Evolutionary conservation across 2,113 vertebrate genomes (phyloP), one percentile per base, ranked within the genome.

Genomic region (Papio anubis): DNA sequence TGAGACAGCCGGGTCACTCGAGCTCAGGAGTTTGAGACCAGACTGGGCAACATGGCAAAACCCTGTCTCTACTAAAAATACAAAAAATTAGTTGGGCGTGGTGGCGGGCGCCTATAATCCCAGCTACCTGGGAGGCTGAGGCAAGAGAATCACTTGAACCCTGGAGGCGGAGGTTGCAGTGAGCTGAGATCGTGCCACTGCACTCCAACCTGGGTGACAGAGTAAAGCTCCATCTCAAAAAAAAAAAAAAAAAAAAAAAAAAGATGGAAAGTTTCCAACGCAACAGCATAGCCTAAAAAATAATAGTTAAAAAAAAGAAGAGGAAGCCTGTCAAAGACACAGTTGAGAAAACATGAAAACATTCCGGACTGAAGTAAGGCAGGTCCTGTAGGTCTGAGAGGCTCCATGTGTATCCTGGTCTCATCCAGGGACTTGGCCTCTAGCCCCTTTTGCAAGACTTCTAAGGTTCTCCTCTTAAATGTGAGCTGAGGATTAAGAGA

Each of bases 351-450:
- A 83, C 38, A 27, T 38, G 9, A 9, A 72, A 40, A 83, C 38
- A 18, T 38, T 30, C 32, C 50, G 35, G 18, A 5, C 6, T 21
- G 21, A 75, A 55, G 10, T 8, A 0, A 57, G 43, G 11, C 8
- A 32, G n/a, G 25, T 32, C 8, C 0, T n/a, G 17, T 32, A 11
- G 35, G 6, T 68, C 35, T 27, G 8, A 38, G 45, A 18, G 38
- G 16, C 13, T n/a, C 12, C 25, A 1, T 0, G 2, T 21, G 48
- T 27, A 5, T 30, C 30, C 30, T 13, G 25, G 86, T 18, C 25
- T 78, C 35, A 6, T 2, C 45, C 10, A 32, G 0, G 10, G 2
- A 85, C 9, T 4, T 6, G 30, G 27, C 5, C 3, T 38, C 48
- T 30, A 21, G 11, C 20, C 9, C 45, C 61, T 61, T 90, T 25